Conservation (phyloP, 2,797 vertebrate genomes). For the Melanotaenia boesemani region DNA sequence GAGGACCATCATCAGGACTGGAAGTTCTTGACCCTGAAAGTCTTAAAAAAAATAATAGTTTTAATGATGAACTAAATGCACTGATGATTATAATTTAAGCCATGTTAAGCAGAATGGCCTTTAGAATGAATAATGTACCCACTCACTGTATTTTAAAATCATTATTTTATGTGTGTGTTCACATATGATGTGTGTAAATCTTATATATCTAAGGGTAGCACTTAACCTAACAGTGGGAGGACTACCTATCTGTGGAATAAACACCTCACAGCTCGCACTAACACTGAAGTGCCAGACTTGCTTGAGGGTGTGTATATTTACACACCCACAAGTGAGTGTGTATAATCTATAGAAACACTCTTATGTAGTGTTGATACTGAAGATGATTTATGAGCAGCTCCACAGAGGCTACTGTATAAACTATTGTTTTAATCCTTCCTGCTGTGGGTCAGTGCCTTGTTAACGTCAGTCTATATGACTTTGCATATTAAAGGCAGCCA, state of each 20-base stretch:
- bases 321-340: constrained; percentile 81
- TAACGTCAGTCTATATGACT: constrained; percentile 71
- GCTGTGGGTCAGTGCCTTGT: constrained; percentile 70
- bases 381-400: constrained; percentile 78
- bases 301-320: constrained; percentile 75
- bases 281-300: constrained; percentile 75
- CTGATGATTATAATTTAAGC: not conserved
- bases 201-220: constrained; percentile 49
- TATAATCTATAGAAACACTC: constrained; percentile 88
- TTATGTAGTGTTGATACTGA: constrained; percentile 84
- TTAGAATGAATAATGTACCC: constrained; percentile 29
- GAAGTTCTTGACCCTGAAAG: not conserved
- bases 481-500: constrained; percentile 68
- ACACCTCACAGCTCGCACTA: constrained; percentile 72
- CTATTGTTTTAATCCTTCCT: constrained; percentile 80
- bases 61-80: not conserved
- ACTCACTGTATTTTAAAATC: constrained; percentile 26
- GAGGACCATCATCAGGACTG: not conserved
- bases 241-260: constrained; percentile 79
- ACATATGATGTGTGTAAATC: constrained; percentile 9
- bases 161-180: constrained; percentile 17
- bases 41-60: not conserved
- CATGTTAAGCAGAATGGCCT: constrained; percentile 1
- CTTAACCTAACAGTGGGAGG: constrained; percentile 71
- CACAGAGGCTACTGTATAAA: constrained; percentile 82